Evolutionary conservation across 2,888 invertebrate genomes (phyloP), one percentile per base, ranked within the genome.

Genomic region (Ethmia dodecea): DNA sequence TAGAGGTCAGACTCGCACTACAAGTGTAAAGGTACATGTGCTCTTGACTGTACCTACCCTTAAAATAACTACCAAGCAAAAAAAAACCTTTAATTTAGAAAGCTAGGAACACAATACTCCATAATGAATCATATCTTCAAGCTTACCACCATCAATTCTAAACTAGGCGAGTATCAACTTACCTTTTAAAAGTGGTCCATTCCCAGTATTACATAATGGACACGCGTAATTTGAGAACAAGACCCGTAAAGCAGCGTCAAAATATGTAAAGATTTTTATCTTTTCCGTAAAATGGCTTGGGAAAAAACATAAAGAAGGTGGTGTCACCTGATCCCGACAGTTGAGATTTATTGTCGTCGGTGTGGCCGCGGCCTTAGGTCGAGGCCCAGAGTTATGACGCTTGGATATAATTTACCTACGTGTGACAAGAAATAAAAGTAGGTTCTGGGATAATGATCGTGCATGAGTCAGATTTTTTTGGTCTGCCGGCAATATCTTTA

Each of bases 241-340:
- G 62, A 67, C 60, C 68, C 67, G 75, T 76, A 80, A 80, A 80
- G 74, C 83, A 76, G 79, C 79, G 80, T 86, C 84, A 84, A 86
- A 86, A 86, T 86, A 86, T 86, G 87, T 86, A 81, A 79, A 86
- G 86, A 87, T 87, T 77, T 73, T 83, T 84, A 86, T 87, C 87
- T 83, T 84, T 84, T 62, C 83, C 78, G 81, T 86, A 86, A 86
- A 87, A 86, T 72, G 77, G 86, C 81, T 81, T 86, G 86, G 84
- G 87, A 87, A 87, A 86, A 87, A 86, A 87, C 87, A 87, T 87
- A 87, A 87, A 87, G 86, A 84, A 86, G 83, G 79, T 74, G 80
- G 83, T 86, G 86, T 86, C 87, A 86, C 86, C 86, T 86, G 86
- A 84, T 79, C 83, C 75, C 66, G 86, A 81, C 84, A 79, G 76